These are phyloP conservation scores for Marisa cornuarietis DNA, from an alignment of 1,140 invertebrate species.

Conservation along the genomic window DNA sequence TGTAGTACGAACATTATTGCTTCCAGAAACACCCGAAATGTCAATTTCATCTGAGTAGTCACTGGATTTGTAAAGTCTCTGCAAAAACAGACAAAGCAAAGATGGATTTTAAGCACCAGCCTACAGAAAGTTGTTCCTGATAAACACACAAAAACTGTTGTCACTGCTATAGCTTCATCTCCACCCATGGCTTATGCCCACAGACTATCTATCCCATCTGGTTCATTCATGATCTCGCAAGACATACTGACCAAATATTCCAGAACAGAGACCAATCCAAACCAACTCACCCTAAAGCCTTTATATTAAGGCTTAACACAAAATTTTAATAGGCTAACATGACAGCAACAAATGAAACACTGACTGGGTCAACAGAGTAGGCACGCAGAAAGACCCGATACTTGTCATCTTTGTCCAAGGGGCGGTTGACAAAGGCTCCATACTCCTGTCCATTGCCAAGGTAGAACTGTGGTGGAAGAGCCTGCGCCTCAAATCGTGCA, in stretches of 20 bases:
- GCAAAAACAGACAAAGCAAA: slow-evolving; percentile 30
- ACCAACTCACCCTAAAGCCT: too few species aligned
- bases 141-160: too few species aligned
- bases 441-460: slow-evolving; percentile 56
- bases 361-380: slow-evolving; percentile 55
- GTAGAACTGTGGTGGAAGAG: slow-evolving; percentile 49
- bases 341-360: slow-evolving; percentile 14
- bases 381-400: slow-evolving; percentile 59
- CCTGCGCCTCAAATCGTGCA: slow-evolving; percentile 53
- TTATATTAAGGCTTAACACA: too few species aligned
- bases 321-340: neutral
- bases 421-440: slow-evolving; percentile 50
- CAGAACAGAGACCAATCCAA: too few species aligned
- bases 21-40: slow-evolving; percentile 64
- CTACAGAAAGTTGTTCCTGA: too few species aligned
- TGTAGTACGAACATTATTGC: neutral
- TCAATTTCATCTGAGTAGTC: slow-evolving; percentile 82
- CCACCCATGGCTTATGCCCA: too few species aligned
- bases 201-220: too few species aligned
- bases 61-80: slow-evolving; percentile 92
- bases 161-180: too few species aligned
- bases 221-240: too few species aligned
- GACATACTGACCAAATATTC: too few species aligned
- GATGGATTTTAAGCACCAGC: too few species aligned
- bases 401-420: slow-evolving; percentile 42